A percentile compares a stretch with the other conserved stretches of the same genome.
phyloP scores from a whole-genome alignment of 2,888 invertebrate species.

The Mythimna ferrago region DNA sequence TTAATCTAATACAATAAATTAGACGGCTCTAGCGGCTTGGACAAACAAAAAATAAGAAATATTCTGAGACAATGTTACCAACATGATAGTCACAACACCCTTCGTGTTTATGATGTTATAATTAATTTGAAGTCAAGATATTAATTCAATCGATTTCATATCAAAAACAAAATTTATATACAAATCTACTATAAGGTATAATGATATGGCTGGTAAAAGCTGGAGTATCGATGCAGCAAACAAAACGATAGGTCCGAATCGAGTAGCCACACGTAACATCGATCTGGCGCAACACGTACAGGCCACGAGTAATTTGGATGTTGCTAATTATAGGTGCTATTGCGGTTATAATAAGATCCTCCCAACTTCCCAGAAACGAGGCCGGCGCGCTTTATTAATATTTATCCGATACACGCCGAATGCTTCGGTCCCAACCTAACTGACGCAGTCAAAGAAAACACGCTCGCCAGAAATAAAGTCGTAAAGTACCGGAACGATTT shows the following conservation, averaged over 20 bases:
- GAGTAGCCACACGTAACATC: constrained; percentile 84
- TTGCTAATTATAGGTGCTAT: constrained; percentile 90
- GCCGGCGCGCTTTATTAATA: constrained; percentile 90
- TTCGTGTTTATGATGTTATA: constrained; percentile 9
- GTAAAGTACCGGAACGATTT: constrained; percentile 89
- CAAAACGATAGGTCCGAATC: constrained; percentile 76
- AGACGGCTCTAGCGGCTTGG: constrained; percentile 12
- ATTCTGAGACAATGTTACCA: constrained; percentile 36
- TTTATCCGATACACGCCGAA: constrained; percentile 89
- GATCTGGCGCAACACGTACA: constrained; percentile 84
- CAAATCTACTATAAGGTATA: constrained; percentile 65
- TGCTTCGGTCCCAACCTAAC: constrained; percentile 85
- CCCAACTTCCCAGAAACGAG: constrained; percentile 90
- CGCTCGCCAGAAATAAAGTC: constrained; percentile 89
- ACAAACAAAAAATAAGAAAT: constrained; percentile 54
- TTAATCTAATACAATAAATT: constrained; percentile 48
- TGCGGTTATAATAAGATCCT: constrained; percentile 91
- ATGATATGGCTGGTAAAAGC: constrained; percentile 69
- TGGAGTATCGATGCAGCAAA: constrained; percentile 74
- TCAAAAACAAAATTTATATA: constrained; percentile 38
- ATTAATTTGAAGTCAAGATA: constrained; percentile 11
- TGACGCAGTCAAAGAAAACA: constrained; percentile 90
- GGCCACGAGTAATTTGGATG: constrained; percentile 88
- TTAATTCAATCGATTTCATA: constrained; percentile 26
- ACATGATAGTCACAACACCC: constrained; percentile 2